Percentiles rank a stretch among this genome's conserved stretches.
Conservation (phyloP, 2,888 invertebrate genomes). For the Drosophila mayaguana region DNA sequence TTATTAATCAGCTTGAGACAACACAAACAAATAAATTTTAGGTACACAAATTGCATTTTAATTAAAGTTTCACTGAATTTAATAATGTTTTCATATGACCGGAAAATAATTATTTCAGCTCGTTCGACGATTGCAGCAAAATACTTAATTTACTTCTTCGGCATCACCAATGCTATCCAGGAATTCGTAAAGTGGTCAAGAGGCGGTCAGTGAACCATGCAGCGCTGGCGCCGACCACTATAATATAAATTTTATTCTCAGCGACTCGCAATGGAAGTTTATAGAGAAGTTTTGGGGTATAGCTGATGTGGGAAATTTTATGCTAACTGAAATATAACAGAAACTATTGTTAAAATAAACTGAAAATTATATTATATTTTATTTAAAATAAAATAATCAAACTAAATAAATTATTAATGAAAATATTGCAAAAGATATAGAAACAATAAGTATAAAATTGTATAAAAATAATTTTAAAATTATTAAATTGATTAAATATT, state of each 20-base stretch:
- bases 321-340: not conserved
- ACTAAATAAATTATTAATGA: too few relatives aligned
- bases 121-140: constrained; percentile 17
- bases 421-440: too few relatives aligned
- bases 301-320: not conserved
- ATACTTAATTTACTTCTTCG: constrained; percentile 41
- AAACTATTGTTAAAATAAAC: not conserved
- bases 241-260: constrained; percentile 28
- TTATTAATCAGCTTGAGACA: constrained; percentile 4
- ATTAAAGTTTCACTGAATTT: constrained; percentile 32
- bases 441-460: too few relatives aligned
- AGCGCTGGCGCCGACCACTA: not conserved
- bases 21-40: constrained; percentile 27
- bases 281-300: constrained; percentile 18
- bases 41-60: constrained; percentile 33
- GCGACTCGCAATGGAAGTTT: constrained; percentile 12
- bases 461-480: too few relatives aligned
- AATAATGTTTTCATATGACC: constrained; percentile 29
- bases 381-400: too few relatives aligned
- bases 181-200: constrained; percentile 64
- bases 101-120: constrained; percentile 39
- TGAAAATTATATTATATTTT: too few relatives aligned
- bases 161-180: constrained; percentile 24
- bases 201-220: constrained; percentile 55
- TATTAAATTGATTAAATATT: too few relatives aligned